Evolutionary conservation across 1,140 invertebrate species (phyloP).

Genomic region (Cryptotermes secundus): DNA sequence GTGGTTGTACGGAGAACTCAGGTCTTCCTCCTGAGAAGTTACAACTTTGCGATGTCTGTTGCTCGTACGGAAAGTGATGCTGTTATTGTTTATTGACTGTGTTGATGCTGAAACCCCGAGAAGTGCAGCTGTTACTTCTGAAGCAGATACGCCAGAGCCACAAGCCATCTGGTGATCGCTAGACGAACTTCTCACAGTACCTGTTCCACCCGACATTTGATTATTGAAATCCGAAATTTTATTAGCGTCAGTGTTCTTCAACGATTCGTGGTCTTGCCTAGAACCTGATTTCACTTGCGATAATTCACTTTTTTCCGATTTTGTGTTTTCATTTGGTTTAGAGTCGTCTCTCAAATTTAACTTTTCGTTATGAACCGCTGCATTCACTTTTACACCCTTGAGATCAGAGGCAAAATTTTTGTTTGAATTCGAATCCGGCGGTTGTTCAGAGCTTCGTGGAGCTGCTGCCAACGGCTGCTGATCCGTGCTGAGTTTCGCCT

Average conservation of each 20-base stretch:
- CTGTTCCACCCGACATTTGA: not conserved
- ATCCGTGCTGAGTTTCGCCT: not conserved
- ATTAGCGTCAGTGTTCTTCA: not conserved
- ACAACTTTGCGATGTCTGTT: not conserved
- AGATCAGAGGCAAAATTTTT: conserved; percentile 36
- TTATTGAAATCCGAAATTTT: not conserved
- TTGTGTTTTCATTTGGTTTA: not conserved
- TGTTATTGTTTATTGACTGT: not conserved
- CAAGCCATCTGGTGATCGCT: conserved; percentile 43
- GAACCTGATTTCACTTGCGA: not conserved
- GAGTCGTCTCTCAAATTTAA: not conserved
- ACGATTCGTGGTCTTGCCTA: not conserved
- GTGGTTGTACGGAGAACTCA: conserved; percentile 70
- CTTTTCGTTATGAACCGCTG: not conserved
- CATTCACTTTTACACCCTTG: conserved; percentile 41
- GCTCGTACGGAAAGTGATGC: not conserved
- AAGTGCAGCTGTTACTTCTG: conserved; percentile 54
- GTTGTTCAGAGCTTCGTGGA: not conserved
- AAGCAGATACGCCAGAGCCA: conserved; percentile 47
- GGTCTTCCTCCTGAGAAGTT: conserved; percentile 55
- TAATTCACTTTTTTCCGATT: not conserved
- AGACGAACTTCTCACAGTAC: conserved; percentile 48
- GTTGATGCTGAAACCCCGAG: conserved; percentile 44
- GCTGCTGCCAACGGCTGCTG: not conserved
- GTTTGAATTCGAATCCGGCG: not conserved